These are phyloP conservation scores for Flabesymbios commensalis DNA, from an alignment of 2,888 invertebrate genomes.

Conservation along the genomic window DNA sequence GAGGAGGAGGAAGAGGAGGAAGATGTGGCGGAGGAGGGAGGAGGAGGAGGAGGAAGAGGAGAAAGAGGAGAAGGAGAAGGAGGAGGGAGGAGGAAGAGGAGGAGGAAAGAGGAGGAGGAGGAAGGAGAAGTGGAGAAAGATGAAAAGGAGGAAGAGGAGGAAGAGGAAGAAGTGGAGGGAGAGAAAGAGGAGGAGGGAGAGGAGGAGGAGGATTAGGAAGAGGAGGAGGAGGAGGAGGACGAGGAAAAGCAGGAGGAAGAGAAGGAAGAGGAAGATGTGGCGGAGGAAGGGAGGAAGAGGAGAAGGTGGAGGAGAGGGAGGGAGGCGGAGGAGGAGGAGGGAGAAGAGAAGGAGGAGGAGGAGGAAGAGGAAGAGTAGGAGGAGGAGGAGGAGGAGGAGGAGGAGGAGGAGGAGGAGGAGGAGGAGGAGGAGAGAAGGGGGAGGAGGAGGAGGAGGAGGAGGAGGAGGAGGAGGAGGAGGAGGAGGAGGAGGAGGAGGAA, in stretches of 20 bases:
- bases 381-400: neutral
- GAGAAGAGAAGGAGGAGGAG: neutral
- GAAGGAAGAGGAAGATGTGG: neutral
- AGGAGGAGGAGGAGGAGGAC: neutral
- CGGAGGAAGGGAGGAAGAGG: neutral
- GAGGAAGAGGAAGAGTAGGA: neutral
- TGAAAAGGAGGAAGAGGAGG: neutral
- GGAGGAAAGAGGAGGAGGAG: neutral
- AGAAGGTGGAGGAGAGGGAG: neutral
- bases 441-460: neutral
- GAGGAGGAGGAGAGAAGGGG: neutral
- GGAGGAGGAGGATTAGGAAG: neutral
- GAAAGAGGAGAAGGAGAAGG: neutral
- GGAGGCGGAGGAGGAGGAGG: neutral
- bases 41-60: neutral
- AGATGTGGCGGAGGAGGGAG: neutral
- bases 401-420: neutral
- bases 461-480: neutral
- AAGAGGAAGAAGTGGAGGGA: neutral
- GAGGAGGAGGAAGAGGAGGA: too few species aligned
- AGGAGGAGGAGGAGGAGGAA: neutral
- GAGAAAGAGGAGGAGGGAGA: neutral
- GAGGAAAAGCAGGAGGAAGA: neutral
- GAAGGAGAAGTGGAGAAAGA: neutral
- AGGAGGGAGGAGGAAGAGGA: neutral